These are phyloP conservation scores for Dynastes maya DNA, from an alignment of 2,888 invertebrate genomes.

Conservation along the genomic window DNA sequence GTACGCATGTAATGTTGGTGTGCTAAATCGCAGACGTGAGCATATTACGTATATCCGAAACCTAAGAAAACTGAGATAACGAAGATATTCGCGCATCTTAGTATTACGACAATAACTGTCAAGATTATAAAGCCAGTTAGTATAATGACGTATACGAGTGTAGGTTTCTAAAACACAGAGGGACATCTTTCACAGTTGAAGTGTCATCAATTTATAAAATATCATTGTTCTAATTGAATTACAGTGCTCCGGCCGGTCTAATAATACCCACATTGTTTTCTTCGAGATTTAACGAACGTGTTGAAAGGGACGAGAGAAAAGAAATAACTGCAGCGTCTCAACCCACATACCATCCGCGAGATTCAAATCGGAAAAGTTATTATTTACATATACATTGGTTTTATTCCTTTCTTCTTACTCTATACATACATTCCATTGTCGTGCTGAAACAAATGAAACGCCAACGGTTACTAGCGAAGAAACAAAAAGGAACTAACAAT, in stretches of 20 bases:
- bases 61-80: neutral
- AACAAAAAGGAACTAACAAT: slow-evolving; percentile 37
- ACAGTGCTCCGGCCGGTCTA: slow-evolving; percentile 50
- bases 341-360: slow-evolving; percentile 43
- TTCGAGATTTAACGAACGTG: slow-evolving; percentile 54
- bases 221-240: slow-evolving; percentile 60
- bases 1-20: slow-evolving; percentile 12
- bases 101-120: slow-evolving; percentile 20
- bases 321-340: slow-evolving; percentile 34
- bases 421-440: slow-evolving; percentile 29
- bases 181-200: slow-evolving; percentile 41
- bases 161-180: slow-evolving; percentile 40
- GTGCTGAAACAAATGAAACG: slow-evolving; percentile 38
- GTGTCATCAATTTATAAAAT: slow-evolving; percentile 53
- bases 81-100: neutral
- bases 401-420: slow-evolving; percentile 23
- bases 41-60: neutral
- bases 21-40: neutral
- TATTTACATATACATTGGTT: slow-evolving; percentile 50
- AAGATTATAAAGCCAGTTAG: slow-evolving; percentile 31
- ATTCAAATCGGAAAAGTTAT: slow-evolving; percentile 45
- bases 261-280: slow-evolving; percentile 60
- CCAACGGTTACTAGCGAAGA: slow-evolving; percentile 17
- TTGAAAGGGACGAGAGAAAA: slow-evolving; percentile 42
- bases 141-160: neutral